Percentiles rank a stretch among this genome's conserved stretches.
These are phyloP conservation scores for Neofelis nebulosa DNA, from an alignment of 2,113 vertebrate species.

Conservation along the genomic window DNA sequence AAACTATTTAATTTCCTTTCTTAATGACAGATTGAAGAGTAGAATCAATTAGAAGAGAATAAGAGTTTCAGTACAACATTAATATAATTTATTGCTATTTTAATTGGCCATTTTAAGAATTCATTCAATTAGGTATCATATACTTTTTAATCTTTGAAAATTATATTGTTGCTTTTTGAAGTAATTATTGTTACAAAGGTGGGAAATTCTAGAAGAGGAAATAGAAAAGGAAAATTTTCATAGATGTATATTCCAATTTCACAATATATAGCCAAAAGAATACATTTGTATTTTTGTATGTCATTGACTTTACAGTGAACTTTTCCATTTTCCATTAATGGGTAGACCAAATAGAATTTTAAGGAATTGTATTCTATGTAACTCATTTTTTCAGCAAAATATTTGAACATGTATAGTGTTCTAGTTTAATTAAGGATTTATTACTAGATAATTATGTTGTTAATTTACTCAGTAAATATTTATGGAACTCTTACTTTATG, in stretches of 20 bases:
- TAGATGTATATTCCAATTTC: not conserved
- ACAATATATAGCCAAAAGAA: not conserved
- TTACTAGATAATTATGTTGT: not conserved
- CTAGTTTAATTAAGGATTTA: not conserved
- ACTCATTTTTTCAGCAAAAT: not conserved
- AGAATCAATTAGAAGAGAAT: constrained; percentile 36
- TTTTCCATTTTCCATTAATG: not conserved
- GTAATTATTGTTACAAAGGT: not conserved
- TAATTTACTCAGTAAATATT: constrained; percentile 28
- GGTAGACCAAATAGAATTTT: not conserved
- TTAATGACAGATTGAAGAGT: constrained; percentile 37
- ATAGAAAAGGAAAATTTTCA: not conserved
- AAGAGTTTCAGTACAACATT: not conserved
- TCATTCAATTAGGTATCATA: constrained; percentile 24
- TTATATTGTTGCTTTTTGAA: constrained; percentile 5
- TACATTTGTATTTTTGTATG: not conserved
- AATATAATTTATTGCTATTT: constrained; percentile 15
- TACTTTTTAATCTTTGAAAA: constrained; percentile 45
- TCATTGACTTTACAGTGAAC: not conserved
- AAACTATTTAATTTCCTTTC: constrained; percentile 54
- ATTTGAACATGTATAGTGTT: not conserved
- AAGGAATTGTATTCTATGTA: not conserved
- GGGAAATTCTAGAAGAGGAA: not conserved
- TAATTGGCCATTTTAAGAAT: constrained; percentile 33
- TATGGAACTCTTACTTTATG: not conserved